Percentiles rank a stretch among this genome's conserved stretches.
Conservation (phyloP, 2,113 vertebrate genomes). For the Catharus minimus region DNA sequence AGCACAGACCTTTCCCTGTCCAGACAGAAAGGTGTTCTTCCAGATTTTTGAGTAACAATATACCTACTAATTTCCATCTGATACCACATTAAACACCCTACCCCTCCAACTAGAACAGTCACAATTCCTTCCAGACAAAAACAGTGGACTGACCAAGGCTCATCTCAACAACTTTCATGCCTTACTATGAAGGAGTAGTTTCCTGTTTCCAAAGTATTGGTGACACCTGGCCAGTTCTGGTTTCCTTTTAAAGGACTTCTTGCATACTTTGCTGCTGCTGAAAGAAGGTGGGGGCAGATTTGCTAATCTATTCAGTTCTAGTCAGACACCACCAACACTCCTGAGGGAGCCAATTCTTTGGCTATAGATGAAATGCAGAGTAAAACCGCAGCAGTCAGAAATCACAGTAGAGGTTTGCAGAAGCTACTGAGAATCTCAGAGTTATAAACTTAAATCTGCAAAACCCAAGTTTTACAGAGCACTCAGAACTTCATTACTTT, state of each 20-base stretch:
- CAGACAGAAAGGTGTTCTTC: background rate
- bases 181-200: background rate
- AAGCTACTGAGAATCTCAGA: background rate
- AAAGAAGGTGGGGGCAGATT: background rate
- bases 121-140: background rate
- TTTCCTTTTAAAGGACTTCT: slow-evolving; percentile 24
- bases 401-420: background rate
- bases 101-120: background rate
- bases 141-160: background rate
- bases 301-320: background rate
- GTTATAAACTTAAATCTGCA: background rate
- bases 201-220: background rate
- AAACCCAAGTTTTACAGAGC: background rate
- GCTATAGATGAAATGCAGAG: background rate
- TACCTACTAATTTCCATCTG: background rate
- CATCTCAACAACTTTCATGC: background rate
- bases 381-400: background rate
- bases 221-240: slow-evolving; percentile 28
- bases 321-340: background rate
- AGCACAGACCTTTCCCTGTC: background rate
- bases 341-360: background rate
- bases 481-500: background rate
- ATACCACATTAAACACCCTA: background rate
- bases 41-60: background rate
- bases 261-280: background rate